Conservation (phyloP, 2,113 vertebrate genomes). For the Gobio gobio region DNA sequence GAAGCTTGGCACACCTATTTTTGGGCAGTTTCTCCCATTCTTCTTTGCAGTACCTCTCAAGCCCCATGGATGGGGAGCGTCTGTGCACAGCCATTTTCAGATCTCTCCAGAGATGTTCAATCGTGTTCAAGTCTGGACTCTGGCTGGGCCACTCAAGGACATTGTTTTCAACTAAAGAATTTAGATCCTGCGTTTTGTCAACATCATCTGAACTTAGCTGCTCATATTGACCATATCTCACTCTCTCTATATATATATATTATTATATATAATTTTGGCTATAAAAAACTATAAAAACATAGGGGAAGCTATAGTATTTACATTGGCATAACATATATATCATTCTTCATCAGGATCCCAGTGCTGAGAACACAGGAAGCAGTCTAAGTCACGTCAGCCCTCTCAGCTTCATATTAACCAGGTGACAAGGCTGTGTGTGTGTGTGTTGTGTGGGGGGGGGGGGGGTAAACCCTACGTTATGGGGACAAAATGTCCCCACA, state of each 20-base stretch:
- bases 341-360: slow-evolving; percentile 4
- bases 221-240: background rate
- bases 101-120: too few relatives aligned
- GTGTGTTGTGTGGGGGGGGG: background rate
- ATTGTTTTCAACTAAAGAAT: background rate
- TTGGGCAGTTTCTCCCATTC: too few relatives aligned
- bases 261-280: too few relatives aligned
- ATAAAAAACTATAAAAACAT: background rate
- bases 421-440: slow-evolving; percentile 15
- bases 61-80: too few relatives aligned
- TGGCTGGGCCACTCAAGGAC: too few relatives aligned
- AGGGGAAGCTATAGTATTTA: background rate
- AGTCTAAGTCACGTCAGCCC: background rate
- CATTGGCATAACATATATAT: background rate
- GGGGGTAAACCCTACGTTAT: too few relatives aligned
- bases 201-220: background rate
- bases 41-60: too few relatives aligned
- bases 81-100: too few relatives aligned
- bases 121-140: too few relatives aligned
- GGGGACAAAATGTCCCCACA: too few relatives aligned
- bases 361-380: background rate
- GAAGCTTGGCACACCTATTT: too few relatives aligned
- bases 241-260: too few relatives aligned
- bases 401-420: background rate
- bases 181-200: background rate